phyloP scores from a whole-genome alignment of 2,113 vertebrate species.

The Aix galericulata region DNA sequence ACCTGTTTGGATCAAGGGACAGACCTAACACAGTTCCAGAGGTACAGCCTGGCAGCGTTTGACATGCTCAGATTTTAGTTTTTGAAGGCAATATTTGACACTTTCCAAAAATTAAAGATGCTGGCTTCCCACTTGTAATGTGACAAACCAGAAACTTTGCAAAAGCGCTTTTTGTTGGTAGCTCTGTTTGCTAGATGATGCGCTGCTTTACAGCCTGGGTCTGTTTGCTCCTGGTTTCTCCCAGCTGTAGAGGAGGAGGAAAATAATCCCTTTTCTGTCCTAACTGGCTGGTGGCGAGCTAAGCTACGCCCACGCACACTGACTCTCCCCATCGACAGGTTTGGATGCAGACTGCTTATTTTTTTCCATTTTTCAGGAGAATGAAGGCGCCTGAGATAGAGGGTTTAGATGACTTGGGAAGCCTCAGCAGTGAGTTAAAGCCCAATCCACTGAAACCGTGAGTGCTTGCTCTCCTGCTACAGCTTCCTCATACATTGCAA shows the following conservation, averaged over 20 bases:
- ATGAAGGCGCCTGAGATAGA: background rate
- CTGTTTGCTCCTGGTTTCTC: background rate
- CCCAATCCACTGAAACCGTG: background rate
- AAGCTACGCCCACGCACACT: background rate
- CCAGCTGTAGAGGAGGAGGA: background rate
- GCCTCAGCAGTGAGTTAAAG: background rate
- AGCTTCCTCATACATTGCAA: background rate
- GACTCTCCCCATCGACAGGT: background rate
- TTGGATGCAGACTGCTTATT: background rate
- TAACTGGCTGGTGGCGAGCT: fast-evolving
- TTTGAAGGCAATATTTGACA: background rate
- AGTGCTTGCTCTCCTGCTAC: background rate
- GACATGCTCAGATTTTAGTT: background rate
- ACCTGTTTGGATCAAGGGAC: background rate
- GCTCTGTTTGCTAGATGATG: background rate
- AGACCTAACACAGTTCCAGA: background rate
- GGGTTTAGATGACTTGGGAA: background rate
- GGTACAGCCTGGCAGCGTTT: background rate
- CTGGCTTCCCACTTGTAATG: fast-evolving
- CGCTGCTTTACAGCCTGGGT: background rate
- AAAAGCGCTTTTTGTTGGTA: background rate
- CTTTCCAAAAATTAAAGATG: background rate
- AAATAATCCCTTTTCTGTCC: background rate
- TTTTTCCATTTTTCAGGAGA: background rate
- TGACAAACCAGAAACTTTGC: background rate